These are phyloP conservation scores for Pseudorasbora parva DNA, from an alignment of 2,113 vertebrate species.

Conservation along the genomic window DNA sequence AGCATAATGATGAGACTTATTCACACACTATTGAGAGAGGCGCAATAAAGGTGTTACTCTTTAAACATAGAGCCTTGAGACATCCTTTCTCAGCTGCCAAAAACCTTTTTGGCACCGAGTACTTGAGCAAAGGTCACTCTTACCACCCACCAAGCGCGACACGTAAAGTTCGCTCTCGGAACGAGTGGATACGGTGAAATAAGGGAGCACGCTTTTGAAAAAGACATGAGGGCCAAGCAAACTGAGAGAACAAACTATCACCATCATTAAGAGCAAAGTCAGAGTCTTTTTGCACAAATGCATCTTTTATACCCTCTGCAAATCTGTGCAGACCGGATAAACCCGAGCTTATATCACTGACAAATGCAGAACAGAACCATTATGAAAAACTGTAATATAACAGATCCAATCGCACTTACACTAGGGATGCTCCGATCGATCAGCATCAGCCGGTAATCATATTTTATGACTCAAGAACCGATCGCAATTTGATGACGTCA, in stretches of 20 bases:
- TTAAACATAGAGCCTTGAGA: constrained; percentile 16
- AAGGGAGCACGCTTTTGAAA: background rate
- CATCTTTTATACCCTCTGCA: background rate
- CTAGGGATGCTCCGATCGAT: no score
- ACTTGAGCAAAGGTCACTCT: constrained; percentile 11
- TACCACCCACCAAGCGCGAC: background rate
- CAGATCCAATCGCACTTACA: no score
- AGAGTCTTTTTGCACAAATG: background rate
- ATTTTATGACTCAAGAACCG: no score
- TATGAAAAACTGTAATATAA: background rate
- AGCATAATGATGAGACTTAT: background rate
- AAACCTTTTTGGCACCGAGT: background rate
- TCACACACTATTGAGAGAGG: background rate
- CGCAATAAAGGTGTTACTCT: constrained; percentile 5
- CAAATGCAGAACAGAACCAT: background rate
- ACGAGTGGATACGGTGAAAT: background rate
- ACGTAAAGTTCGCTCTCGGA: background rate
- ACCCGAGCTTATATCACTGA: background rate
- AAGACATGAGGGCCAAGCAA: background rate
- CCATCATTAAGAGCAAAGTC: background rate
- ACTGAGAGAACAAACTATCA: constrained; percentile 15
- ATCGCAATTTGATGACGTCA: no score
- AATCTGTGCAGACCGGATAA: background rate
- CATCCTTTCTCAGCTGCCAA: background rate
- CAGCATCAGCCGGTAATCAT: no score